Evolutionary conservation across 2,888 invertebrate genomes (phyloP), one percentile per base, ranked within the genome.

Genomic region (Omphaloscelis lunosa): DNA sequence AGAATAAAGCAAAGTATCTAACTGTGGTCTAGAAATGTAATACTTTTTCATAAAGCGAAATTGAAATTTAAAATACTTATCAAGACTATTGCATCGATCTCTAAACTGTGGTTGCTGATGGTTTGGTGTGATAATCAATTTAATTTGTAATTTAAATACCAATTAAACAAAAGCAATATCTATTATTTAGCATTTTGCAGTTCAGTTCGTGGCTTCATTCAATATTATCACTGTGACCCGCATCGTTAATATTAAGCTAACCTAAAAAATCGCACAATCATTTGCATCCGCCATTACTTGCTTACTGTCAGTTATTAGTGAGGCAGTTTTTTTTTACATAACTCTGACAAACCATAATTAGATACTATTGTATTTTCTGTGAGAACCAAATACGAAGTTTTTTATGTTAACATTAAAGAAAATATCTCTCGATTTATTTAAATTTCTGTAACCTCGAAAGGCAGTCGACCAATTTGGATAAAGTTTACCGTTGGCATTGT

Each of bases 261-360:
- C 82, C 84, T 87, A 87, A 83, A 87, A 86, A 87, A 83, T 77
- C 53, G 29, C 66, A 65, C 80, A 84, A 82, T 85, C 77, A 78
- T 78, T 86, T 84, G 79, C 84, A 83, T 86, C 85, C 88, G 88
- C 77, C 80, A 77, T 83, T 76, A 76, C 77, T 68, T 72, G 75
- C 77, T 66, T 72, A 78, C 76, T 62, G 72, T 73, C 45, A 70
- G 65, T 80, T 71, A 76, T 71, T 71, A 80, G 29, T 53, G 65
- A 72, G 53, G 20, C 34, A 70, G 53, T 70, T 72, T 75, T 59
- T 77, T 77, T 59, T 66, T 59, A 51, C 51, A 58, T 71, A 77
- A 80, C 12, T 51, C 48, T 73, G 71, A 75, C 76, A 81, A 72
- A 56, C 56, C 15, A 6, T 72, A 82, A 71, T 72, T 77, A 72